Conservation (phyloP, 2,113 vertebrate species). For the Argyrosomus japonicus region DNA sequence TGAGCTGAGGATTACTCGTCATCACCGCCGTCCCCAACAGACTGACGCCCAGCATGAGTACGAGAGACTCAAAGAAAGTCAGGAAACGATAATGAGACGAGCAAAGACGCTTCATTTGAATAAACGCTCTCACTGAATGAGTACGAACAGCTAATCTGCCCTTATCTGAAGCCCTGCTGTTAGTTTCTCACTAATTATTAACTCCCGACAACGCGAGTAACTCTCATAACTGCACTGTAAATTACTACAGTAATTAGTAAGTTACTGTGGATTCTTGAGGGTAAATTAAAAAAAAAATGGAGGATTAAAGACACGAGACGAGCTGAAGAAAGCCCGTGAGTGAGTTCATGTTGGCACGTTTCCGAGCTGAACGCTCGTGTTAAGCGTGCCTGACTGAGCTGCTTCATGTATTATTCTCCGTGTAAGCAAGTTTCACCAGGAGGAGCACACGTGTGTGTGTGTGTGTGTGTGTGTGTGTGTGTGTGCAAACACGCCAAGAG, state of each 20-base stretch:
- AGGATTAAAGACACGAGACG: no score
- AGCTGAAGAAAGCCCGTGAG: not conserved
- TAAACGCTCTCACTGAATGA: not conserved
- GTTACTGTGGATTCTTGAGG: no score
- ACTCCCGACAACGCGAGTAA: not conserved
- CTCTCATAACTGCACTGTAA: not conserved
- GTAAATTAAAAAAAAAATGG: no score
- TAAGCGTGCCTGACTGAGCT: not conserved
- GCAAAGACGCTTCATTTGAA: not conserved
- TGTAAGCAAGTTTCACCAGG: not conserved
- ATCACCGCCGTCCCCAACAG: not conserved
- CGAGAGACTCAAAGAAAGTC: not conserved
- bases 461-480: not conserved
- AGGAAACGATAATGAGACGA: not conserved
- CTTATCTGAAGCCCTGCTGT: not conserved
- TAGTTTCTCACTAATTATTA: slow-evolving; percentile 1
- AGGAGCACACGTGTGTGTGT: not conserved
- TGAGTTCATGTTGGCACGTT: not conserved
- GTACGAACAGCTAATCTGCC: not conserved
- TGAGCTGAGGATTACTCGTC: slow-evolving; percentile 21
- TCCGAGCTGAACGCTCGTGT: not conserved
- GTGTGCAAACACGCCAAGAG: not conserved
- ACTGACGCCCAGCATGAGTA: not conserved
- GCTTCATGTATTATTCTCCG: slow-evolving; percentile 8
- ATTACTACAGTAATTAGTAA: no score